Conservation (phyloP, 2,888 invertebrate species). For the Sympetrum striolatum region DNA sequence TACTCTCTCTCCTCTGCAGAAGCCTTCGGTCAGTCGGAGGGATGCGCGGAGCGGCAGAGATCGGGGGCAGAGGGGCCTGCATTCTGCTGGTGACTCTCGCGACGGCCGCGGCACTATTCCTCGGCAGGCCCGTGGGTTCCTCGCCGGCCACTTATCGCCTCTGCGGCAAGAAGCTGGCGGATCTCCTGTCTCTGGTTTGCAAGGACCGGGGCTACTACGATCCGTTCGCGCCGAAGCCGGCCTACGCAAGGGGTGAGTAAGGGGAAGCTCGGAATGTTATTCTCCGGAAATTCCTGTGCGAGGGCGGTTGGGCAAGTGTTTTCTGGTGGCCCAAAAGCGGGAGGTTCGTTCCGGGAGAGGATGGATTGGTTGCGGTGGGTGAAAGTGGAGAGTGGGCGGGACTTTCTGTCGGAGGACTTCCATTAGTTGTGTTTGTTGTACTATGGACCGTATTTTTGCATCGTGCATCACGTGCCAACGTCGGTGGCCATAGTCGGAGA, state of each 20-base stretch:
- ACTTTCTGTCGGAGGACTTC: too few species aligned
- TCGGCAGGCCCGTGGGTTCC: not conserved
- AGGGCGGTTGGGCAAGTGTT: not conserved
- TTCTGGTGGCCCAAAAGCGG: not conserved
- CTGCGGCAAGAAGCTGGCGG: conserved; percentile 19
- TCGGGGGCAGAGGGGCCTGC: not conserved
- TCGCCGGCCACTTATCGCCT: conserved; percentile 5
- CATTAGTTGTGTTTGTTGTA: not conserved
- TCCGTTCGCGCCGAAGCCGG: conserved; percentile 8
- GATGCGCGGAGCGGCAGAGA: not conserved
- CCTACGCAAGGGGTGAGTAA: not conserved
- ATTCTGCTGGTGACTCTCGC: not conserved
- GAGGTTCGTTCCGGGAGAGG: too few species aligned
- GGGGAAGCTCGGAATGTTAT: not conserved
- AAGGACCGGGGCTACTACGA: conserved; percentile 13
- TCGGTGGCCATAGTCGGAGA: too few species aligned
- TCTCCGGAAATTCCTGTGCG: not conserved
- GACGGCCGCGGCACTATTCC: not conserved
- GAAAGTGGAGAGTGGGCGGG: too few species aligned
- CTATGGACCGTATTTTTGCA: not conserved
- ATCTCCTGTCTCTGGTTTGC: conserved; percentile 4
- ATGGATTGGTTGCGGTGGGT: too few species aligned
- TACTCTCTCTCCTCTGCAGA: not conserved
- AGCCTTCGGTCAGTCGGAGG: not conserved
- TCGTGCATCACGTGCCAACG: too few species aligned